A percentile compares a stretch with the other conserved stretches of the same genome.
Evolutionary conservation across 2,113 vertebrate species (phyloP).

Genomic region (Leucoraja erinaceus): DNA sequence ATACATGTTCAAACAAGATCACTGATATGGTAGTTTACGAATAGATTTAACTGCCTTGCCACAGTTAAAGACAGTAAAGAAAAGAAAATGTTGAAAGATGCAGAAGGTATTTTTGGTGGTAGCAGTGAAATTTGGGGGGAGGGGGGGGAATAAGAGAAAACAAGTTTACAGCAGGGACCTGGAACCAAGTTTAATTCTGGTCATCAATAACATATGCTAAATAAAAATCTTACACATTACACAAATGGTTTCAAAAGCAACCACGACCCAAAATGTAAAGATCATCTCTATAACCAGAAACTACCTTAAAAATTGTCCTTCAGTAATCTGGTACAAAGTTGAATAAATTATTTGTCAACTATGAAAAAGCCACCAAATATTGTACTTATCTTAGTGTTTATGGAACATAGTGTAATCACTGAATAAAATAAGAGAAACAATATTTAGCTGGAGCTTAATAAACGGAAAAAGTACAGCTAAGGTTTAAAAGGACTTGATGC

Average conservation of each 20-base stretch:
- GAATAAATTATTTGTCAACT: conserved; percentile 34
- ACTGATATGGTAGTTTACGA: conserved; percentile 10
- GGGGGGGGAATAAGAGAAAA: not conserved
- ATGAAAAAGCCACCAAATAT: not conserved
- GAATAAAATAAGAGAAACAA: conserved; percentile 5
- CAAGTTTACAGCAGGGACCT: not conserved
- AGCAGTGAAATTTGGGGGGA: not conserved
- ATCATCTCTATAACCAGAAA: not conserved
- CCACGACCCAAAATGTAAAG: not conserved
- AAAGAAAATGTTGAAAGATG: conserved; percentile 9
- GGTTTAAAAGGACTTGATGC: not conserved
- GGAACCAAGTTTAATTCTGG: not conserved
- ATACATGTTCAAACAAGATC: conserved; percentile 24
- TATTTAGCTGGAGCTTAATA: not conserved
- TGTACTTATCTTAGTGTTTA: conserved; percentile 13
- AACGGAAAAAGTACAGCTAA: not conserved
- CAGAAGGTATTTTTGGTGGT: conserved; percentile 19
- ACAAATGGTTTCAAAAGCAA: conserved; percentile 1
- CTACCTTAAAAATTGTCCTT: conserved; percentile 25
- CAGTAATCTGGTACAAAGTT: conserved; percentile 6
- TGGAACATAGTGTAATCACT: not conserved
- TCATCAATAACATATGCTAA: not conserved
- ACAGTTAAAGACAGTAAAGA: conserved; percentile 1
- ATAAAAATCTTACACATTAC: not conserved
- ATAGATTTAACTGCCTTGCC: conserved; percentile 1